phyloP scores from a whole-genome alignment of 2,113 vertebrate species.

The Paracanthobrama guichenoti region DNA sequence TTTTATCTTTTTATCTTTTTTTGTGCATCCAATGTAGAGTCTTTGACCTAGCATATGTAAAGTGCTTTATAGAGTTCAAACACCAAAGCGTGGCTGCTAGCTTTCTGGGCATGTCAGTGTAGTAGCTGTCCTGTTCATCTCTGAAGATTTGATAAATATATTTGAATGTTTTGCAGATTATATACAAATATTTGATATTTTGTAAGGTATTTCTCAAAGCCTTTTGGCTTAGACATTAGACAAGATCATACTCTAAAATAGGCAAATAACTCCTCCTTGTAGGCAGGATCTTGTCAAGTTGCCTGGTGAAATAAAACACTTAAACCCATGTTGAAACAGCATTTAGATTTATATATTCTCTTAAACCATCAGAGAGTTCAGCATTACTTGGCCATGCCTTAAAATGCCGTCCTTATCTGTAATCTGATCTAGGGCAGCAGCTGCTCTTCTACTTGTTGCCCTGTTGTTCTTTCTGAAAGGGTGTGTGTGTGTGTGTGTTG shows the following conservation, averaged over 20 bases:
- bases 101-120: not conserved
- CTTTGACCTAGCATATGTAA: not conserved
- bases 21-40: not conserved
- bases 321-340: conserved; percentile 8
- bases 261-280: not conserved
- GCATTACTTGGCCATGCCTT: conserved; percentile 34
- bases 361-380: conserved; percentile 29
- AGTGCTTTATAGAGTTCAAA: no score
- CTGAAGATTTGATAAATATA: not conserved
- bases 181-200: not conserved
- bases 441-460: conserved; percentile 47
- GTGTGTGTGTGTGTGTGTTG: conserved; percentile 27
- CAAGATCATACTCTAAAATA: not conserved
- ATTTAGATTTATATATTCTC: not conserved
- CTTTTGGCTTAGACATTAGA: not conserved
- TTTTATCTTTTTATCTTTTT: not conserved
- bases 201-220: not conserved
- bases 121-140: not conserved
- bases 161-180: not conserved
- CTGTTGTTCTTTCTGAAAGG: conserved; percentile 55
- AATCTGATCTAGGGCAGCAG: conserved; percentile 53
- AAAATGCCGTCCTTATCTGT: conserved; percentile 53
- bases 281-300: conserved; percentile 20
- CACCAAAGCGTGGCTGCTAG: not conserved
- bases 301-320: conserved; percentile 14